Evolutionary conservation across 2,113 vertebrate genomes (phyloP), one percentile per base, ranked within the genome.

Genomic region (Pterocles orientalis): DNA sequence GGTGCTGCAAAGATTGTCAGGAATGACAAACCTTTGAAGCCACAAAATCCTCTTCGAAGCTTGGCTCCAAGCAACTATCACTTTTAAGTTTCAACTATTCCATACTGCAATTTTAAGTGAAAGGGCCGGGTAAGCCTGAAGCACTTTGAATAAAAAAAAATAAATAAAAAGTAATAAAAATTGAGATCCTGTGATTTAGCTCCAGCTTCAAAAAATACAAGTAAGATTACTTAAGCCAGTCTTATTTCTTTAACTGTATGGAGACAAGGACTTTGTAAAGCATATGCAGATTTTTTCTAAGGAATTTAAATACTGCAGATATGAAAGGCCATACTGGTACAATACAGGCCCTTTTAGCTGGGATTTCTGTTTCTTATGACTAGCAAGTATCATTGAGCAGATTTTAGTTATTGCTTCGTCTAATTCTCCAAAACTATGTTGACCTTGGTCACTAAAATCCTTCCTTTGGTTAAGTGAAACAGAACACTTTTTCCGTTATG

Each of bases 1-100:
- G 56, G 86, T 89, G 77, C 68, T 70, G 80, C 66, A 83, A 89
- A 95, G 70, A 94, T 33, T 87, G 58, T 77, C 80, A 77, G 57
- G 61, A 95, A 94, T 58, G 47, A 78, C 79, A 93, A 88, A 94
- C 82, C 80, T 95, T 73, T 96, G 80, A 96, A 96, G 89, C 29
- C 33, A 80, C 39, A 76, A 96, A 95, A 96, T 58, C 47, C 36
- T 64, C 77, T 89, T 95, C 17, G 19, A 96, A 97, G 60, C 41
- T 8, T 78, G 64, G 77, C 89, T 95, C 62, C 76, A 71, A 97
- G 77, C 82, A 92, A 80, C 48, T 82, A 90, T n/a, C 62, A 31
- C 58, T 92, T 94, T 85, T 76, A 92, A 95, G 80, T 77, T 95
- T 77, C 73, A 88, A 33, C 58, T 61, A 61, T n/a, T 90, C 57